These are phyloP conservation scores for Lepidurus apus DNA, from an alignment of 1,140 invertebrate species.

Conservation along the genomic window DNA sequence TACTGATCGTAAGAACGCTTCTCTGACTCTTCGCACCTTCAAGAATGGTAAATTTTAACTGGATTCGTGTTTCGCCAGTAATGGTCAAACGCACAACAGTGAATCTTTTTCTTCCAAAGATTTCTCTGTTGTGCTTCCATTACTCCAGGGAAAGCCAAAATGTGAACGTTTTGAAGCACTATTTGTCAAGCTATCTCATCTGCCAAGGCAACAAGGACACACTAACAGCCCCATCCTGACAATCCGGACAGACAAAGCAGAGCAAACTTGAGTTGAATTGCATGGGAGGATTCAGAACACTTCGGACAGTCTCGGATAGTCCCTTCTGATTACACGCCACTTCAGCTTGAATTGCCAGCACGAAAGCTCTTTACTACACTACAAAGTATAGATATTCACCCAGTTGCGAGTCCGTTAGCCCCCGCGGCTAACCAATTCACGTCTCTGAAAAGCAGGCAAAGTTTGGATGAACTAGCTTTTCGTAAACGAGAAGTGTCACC, in stretches of 20 bases:
- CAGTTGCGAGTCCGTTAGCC: neutral
- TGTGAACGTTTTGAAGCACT: slow-evolving; percentile 8
- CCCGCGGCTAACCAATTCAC: neutral
- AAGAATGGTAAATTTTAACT: too few relatives aligned
- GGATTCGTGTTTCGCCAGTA: too few relatives aligned
- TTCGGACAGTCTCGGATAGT: neutral
- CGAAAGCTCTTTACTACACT: neutral
- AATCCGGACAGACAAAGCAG: slow-evolving; percentile 3
- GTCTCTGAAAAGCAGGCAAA: neutral
- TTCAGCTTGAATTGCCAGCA: slow-evolving; percentile 7
- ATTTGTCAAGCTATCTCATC: neutral
- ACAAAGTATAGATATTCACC: neutral
- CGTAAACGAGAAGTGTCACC: neutral
- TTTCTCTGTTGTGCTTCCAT: too few relatives aligned
- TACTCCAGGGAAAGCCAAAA: neutral
- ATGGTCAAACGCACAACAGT: too few relatives aligned
- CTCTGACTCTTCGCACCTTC: too few relatives aligned
- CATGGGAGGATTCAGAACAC: neutral
- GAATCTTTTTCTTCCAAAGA: too few relatives aligned
- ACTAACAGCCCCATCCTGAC: slow-evolving; percentile 8
- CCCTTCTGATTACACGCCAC: neutral
- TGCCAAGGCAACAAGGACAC: slow-evolving; percentile 6
- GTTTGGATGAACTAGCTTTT: neutral
- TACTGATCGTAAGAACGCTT: too few relatives aligned
- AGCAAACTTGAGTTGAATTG: slow-evolving; percentile 5